phyloP scores from a whole-genome alignment of 1,140 invertebrate species.

The Megathymus violae region DNA sequence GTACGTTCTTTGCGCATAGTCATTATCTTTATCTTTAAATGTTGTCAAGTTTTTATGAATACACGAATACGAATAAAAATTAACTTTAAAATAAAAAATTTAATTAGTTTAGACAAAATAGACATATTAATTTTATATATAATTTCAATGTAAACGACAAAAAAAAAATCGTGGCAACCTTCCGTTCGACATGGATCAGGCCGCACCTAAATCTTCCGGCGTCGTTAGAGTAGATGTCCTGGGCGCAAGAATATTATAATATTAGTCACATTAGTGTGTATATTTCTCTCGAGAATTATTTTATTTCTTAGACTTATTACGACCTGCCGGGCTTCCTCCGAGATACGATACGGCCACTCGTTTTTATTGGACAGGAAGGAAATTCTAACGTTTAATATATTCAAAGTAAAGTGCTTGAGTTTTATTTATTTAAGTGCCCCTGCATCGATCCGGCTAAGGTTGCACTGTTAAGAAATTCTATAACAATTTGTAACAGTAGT shows the following conservation, averaged over 20 bases:
- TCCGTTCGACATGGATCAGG: conserved; percentile 47
- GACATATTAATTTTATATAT: no score
- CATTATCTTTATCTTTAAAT: no score
- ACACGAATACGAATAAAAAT: no score
- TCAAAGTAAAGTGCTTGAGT: conserved; percentile 58
- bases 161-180: conserved; percentile 39
- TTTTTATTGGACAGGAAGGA: conserved; percentile 82
- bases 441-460: conserved; percentile 17
- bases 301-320: conserved; percentile 80
- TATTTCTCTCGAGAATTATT: conserved; percentile 79
- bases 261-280: conserved; percentile 81
- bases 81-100: neutral
- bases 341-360: conserved; percentile 68
- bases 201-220: conserved; percentile 75
- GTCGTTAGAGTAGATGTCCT: conserved; percentile 75
- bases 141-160: no score
- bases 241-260: conserved; percentile 74
- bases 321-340: conserved; percentile 69
- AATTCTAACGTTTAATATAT: conserved; percentile 78
- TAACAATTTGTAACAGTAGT: conserved; percentile 30
- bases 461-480: conserved; percentile 19
- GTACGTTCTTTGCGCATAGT: no score
- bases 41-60: no score
- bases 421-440: conserved; percentile 64
- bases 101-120: no score